Base-by-base conservation (phyloP, 2,797 vertebrate species). In the Sternarchorhynchus goeldii region DNA sequence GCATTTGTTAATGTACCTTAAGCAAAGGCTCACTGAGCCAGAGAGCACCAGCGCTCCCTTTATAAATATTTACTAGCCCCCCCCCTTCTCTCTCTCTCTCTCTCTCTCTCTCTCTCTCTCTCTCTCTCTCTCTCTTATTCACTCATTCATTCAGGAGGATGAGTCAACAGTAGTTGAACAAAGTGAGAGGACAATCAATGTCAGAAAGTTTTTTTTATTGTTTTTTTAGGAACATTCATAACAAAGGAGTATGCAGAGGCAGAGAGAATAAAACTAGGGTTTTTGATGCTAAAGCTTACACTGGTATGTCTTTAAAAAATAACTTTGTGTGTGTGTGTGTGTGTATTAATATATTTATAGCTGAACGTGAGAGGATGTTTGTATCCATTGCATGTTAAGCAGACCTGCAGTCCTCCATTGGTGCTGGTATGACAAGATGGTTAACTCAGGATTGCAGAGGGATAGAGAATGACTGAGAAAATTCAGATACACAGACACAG, bases 1-100 rank as follows among this genome's bases (percentile, higher is more conserved):
- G 68, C 88, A 81, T 86, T 85, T 87, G 85, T 88, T 89, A 85
- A 89, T 89, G 86, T 90, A 86, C 86, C 86, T 88, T 85, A 89
- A 88, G 82, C 78, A 72, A 73, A 73, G 83, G 82, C 71, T 76
- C 58, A 75, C 81, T 71, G 65, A 74, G 57, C 75, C 65, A 78
- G 76, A 75, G 74, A 86, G 85, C 79, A 81, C 53, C 71, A 65
- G 29, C 45, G 45, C 45, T 85, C 76, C 63, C 85, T 87, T 91
- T 81, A 87, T 86, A 85, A 87, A 88, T 88, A 89, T 88, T 86
- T 88, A 87, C 82, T 59, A 73, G 63, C 58, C 20, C 7, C 10
- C 10, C 45, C 10, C 45, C 14, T 12, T 50, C 2, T 50, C 45
- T 50, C 45, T 50, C 45, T 14, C 12, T 50, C 3, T 45, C 41